Base-by-base conservation (phyloP, 1,140 invertebrate species). In the Achatina immaculata region DNA sequence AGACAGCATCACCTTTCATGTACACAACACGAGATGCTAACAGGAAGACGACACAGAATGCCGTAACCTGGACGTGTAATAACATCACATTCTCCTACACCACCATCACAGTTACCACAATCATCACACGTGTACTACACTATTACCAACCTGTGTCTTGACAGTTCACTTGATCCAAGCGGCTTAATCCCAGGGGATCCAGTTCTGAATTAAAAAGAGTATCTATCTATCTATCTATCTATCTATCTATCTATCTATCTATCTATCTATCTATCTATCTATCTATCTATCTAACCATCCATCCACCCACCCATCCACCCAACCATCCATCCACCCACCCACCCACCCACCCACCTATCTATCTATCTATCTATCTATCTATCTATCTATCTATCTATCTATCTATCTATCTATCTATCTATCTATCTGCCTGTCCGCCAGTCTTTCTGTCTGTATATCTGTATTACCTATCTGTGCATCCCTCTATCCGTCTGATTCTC, bases 221-320 rank as follows among this genome's bases (percentile, higher is more conserved):
- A 66, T 66, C 62, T 66, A n/a, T 66, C 62, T 66, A n/a, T 66
- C 62, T 66, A n/a, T 66, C 62, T 66, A n/a, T 66, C 58, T 65
- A n/a, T 65, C 58, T 65, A n/a, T 65, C 58, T 65, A n/a, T 65
- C 58, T 65, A n/a, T 65, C 58, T 65, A n/a, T 65, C 58, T 65
- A n/a, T 65, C 58, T 65, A n/a, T 65, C 58, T 65, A n/a, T 65
- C 58, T 65, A 7, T 65, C 58, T 65, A 7, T 65, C 58, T 65
- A 7, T 65, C 58, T 65, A 7, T 65, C 58, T 65, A 7, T 65
- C 58, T 65, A 7, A 9, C 58, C 24, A 7, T 65, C 58, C 24
- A 7, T 65, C 58, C 24, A 7, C 24, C 58, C 24, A 7, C 24
- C 58, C 24, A 7, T 65, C 43, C 62, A n/a, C n/a, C n/a, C n/a